Conservation (phyloP, 1,140 invertebrate genomes). For the Trypoxylus dichotomus region DNA sequence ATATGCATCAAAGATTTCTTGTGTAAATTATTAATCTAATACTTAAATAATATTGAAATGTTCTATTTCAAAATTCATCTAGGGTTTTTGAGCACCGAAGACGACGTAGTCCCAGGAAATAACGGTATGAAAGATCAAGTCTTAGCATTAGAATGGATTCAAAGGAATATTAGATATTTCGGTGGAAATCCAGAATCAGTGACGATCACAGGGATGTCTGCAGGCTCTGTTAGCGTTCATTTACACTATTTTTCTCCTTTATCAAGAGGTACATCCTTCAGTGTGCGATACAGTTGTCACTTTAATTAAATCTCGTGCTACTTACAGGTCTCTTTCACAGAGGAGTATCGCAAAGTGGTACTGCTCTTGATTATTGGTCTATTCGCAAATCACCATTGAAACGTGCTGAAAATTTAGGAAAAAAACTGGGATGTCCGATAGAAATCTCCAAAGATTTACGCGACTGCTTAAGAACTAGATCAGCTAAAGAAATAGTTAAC, state of each 20-base stretch:
- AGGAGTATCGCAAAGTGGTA: constrained; percentile 77
- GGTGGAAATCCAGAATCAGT: constrained; percentile 58
- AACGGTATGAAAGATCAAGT: constrained; percentile 66
- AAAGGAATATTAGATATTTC: constrained; percentile 59
- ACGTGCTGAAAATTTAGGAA: constrained; percentile 58
- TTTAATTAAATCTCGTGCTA: neutral
- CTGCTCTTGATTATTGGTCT: constrained; percentile 68
- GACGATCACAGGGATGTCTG: constrained; percentile 58
- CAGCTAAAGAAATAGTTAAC: neutral
- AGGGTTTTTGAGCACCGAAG: constrained; percentile 62
- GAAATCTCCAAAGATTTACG: constrained; percentile 52
- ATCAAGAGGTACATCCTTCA: constrained; percentile 46
- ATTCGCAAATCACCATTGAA: constrained; percentile 52
- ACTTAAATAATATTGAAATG: too few relatives aligned
- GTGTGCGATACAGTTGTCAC: neutral
- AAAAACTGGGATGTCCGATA: constrained; percentile 57
- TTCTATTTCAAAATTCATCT: neutral
- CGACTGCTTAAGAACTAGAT: constrained; percentile 57
- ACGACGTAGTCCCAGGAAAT: constrained; percentile 60
- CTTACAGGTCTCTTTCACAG: constrained; percentile 56
- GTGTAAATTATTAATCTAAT: too few relatives aligned
- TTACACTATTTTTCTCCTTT: constrained; percentile 62
- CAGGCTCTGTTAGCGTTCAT: constrained; percentile 60
- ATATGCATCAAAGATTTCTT: too few relatives aligned
- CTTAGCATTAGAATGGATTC: constrained; percentile 63